Evolutionary conservation across 1,140 invertebrate species (phyloP), one percentile per base, ranked within the genome.

Genomic region (Gryllus bimaculatus): DNA sequence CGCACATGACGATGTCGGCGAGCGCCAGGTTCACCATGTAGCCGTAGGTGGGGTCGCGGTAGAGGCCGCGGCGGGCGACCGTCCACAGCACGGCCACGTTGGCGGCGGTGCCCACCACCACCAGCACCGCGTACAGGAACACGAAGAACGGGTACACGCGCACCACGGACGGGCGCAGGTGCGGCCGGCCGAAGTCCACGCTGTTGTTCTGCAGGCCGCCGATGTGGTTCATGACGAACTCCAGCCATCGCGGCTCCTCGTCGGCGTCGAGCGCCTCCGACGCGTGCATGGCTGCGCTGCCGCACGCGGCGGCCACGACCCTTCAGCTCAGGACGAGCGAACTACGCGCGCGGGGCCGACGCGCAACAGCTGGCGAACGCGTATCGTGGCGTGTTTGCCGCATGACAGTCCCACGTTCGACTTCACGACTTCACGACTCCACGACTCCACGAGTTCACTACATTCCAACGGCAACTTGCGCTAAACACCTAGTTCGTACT

Each of bases 1-100:
- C 82, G 82, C 91, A 92, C 84, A 93, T 92, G 18, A 93, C 84
- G 0, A 93, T 84, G 82, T 93, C 91, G 78, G 91, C 90, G 20
- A 93, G 83, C 0, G 90, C 90, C 81, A 92, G 85, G 82, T 93
- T 93, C 75, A 90, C 87, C 47, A 94, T 85, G 83, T 91, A 92
- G 75, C 89, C 88, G 83, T 89, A 90, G 15, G 90, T 92, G 10
- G 90, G 87, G 82, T 93, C 90, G 78, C 87, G 87, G 82, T 90
- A 90, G 7, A 91, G 84, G n/a, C 88, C 86, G 81, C 89, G 84
- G 73, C 88, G 86, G 39, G 90, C 84, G n/a, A 92, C 87, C 81
- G 91, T 89, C 48, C 88, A 86, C 8, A 91, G 83, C 82, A 93
- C 88, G 8, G 86, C 85, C 0, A 90, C 81, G 82, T 93, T 93